Percentiles rank a stretch among this genome's conserved stretches.
Conservation (phyloP, 2,888 invertebrate genomes). For the Mesodorylaimus sp. region DNA sequence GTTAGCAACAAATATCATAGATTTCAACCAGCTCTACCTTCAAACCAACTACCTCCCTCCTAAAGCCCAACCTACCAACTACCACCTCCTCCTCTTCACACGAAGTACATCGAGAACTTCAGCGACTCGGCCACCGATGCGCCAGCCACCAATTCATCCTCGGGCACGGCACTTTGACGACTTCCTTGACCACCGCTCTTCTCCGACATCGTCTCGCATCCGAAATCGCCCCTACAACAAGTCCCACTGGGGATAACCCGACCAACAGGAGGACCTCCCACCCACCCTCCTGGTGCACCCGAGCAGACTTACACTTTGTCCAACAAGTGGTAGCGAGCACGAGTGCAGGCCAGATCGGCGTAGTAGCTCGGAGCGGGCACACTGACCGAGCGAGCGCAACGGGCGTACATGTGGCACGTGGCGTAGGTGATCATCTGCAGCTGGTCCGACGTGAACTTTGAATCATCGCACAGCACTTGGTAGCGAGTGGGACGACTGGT, state of each 20-base stretch:
- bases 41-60: too few relatives aligned
- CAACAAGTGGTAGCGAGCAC: conserved; percentile 16
- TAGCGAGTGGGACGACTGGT: conserved; percentile 26
- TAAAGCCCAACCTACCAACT: too few relatives aligned
- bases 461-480: conserved; percentile 23
- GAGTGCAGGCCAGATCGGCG: conserved; percentile 21
- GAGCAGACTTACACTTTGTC: neutral
- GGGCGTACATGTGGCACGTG: conserved; percentile 24
- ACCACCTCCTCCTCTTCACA: too few relatives aligned
- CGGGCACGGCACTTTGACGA: neutral
- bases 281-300: neutral
- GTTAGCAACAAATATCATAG: too few relatives aligned
- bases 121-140: conserved; percentile 2
- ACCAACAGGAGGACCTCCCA: neutral
- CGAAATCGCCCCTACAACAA: neutral
- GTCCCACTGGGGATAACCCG: too few relatives aligned
- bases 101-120: conserved; percentile 7
- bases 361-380: conserved; percentile 13
- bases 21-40: too few relatives aligned
- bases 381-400: conserved; percentile 17
- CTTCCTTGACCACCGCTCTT: conserved; percentile 3
- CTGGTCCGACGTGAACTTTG: conserved; percentile 22
- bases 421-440: conserved; percentile 20
- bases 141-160: neutral
- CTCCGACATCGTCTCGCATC: neutral